Percentiles rank a stretch among this genome's conserved stretches.
Conservation (phyloP, 2,888 invertebrate species). For the Leistus spinibarbis region DNA sequence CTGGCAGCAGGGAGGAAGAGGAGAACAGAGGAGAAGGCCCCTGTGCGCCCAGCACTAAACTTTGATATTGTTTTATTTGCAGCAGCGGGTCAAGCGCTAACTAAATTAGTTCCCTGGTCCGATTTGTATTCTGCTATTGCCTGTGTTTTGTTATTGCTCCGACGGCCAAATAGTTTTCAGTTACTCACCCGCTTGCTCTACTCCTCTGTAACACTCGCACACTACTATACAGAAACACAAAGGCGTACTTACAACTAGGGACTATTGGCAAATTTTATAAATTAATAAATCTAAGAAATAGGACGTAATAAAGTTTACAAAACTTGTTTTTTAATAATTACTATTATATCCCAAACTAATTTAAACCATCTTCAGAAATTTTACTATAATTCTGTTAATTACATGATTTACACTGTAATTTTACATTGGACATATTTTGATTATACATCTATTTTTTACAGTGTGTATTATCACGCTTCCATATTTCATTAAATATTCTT, state of each 20-base stretch:
- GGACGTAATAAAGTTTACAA: too few relatives aligned
- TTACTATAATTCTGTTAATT: too few relatives aligned
- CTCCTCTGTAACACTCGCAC: not conserved
- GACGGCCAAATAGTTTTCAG: slow-evolving; percentile 28
- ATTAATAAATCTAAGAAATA: too few relatives aligned
- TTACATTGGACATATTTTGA: too few relatives aligned
- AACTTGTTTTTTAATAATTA: too few relatives aligned
- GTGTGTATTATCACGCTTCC: too few relatives aligned
- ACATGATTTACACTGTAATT: too few relatives aligned
- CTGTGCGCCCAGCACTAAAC: slow-evolving; percentile 55
- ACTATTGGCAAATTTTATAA: too few relatives aligned
- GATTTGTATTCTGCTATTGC: slow-evolving; percentile 58
- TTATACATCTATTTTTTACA: too few relatives aligned
- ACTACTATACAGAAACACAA: not conserved
- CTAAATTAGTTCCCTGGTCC: slow-evolving; percentile 56
- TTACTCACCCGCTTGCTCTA: not conserved
- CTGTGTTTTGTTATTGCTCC: slow-evolving; percentile 53
- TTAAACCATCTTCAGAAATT: too few relatives aligned
- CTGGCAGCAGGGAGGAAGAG: slow-evolving; percentile 38
- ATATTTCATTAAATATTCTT: too few relatives aligned
- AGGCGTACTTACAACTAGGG: not conserved
- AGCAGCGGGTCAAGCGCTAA: slow-evolving; percentile 57
- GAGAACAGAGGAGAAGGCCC: slow-evolving; percentile 36
- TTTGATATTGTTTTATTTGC: slow-evolving; percentile 60
- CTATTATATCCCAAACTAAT: too few relatives aligned